Conservation (phyloP, 2,113 vertebrate species). For the Lanius collurio region DNA sequence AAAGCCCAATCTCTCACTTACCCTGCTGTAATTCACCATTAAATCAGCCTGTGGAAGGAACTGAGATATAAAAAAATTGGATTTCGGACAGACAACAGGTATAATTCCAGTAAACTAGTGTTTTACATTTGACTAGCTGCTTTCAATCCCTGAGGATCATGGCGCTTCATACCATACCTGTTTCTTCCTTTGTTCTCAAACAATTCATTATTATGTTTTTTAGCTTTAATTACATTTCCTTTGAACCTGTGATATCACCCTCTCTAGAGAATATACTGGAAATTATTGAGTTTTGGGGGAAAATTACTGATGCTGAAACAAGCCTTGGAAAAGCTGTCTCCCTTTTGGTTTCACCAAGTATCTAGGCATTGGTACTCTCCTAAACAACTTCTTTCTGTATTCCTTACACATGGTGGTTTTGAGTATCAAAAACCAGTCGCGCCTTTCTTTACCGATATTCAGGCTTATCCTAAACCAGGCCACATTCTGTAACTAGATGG, state of each 20-base stretch:
- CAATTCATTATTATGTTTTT: background rate
- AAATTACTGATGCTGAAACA: background rate
- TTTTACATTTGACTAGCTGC: background rate
- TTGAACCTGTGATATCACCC: background rate
- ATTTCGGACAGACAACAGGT: background rate
- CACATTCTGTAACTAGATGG: constrained; percentile 15
- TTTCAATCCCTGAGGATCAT: background rate
- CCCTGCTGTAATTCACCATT: background rate
- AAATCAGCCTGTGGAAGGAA: background rate
- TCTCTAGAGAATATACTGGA: background rate
- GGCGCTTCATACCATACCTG: background rate
- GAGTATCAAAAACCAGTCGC: background rate
- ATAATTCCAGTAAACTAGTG: background rate
- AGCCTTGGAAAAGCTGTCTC: background rate
- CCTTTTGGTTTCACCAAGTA: background rate
- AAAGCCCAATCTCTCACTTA: background rate
- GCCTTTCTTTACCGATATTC: background rate
- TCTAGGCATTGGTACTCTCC: background rate
- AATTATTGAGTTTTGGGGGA: background rate
- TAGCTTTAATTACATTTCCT: background rate
- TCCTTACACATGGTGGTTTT: background rate
- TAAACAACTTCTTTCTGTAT: background rate
- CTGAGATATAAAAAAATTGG: background rate
- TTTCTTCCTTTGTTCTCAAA: background rate
- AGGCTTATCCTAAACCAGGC: background rate